Evolutionary conservation across 2,888 invertebrate genomes (phyloP), one percentile per base, ranked within the genome.

Genomic region (Caenorhabditis virilis): DNA sequence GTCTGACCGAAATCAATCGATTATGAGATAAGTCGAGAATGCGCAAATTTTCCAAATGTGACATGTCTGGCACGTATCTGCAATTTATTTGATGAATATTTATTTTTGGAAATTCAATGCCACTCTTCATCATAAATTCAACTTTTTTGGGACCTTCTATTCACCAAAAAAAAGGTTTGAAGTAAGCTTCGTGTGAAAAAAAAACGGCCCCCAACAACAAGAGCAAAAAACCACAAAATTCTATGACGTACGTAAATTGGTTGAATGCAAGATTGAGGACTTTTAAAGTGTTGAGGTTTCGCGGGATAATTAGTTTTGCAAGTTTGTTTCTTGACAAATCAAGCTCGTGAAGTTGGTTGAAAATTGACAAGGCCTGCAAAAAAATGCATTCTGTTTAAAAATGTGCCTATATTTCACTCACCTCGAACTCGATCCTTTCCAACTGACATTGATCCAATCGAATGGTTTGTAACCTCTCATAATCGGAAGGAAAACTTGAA

Each of bases 1-100:
- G 68, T n/a, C 59, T 59, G 2, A 68, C 61, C 0, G 62, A 58
- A 1, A 65, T 53, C 13, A 71, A 55, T 9, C 46, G 58, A 38
- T 71, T 71, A 45, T 68, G 62, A 9, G 67, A 67, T 27, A 71
- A 16, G 43, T 71, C 71, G 13, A 71, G 42, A 20, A 71, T 56
- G n/a, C 60, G 65, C 0, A 71, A 51, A 35, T 58, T 51, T 11
- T 61, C 61, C 36, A 71, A 47, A 30, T 64, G 60, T 16, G 71
- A 71, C 59, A 71, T 57, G 42, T 71, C 71, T 7, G 71, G 71
- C 9, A 71, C 62, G 43, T 65, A 68, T 23, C 71, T 71, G 68
- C 3, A 58, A n/a, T n/a, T n/a, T n/a, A n/a, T n/a, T n/a, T n/a
- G n/a, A n/a, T n/a, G n/a, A 50, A 9, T 9, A 26, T 27, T 45